Percentiles rank a stretch among this genome's conserved stretches.
phyloP scores from a whole-genome alignment of 1,140 invertebrate species.

The Helicoverpa armigera region DNA sequence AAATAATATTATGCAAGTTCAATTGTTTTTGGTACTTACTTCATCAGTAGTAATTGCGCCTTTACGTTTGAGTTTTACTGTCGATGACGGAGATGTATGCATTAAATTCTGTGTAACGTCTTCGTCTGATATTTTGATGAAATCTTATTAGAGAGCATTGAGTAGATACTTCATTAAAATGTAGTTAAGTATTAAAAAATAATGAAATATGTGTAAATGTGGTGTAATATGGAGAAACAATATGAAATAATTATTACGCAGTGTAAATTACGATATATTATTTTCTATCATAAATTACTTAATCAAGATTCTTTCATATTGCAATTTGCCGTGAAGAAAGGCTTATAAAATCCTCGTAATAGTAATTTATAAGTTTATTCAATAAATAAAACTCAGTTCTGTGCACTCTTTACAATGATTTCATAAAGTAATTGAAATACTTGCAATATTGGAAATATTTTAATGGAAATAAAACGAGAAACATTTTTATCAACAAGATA shows the following conservation, averaged over 20 bases:
- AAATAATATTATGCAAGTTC: slow-evolving; percentile 40
- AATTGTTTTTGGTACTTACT: slow-evolving; percentile 42
- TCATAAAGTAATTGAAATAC: background rate
- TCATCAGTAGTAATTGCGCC: slow-evolving; percentile 29
- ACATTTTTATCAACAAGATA: background rate
- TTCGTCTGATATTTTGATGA: background rate
- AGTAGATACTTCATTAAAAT: too few species aligned
- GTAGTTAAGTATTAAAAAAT: too few species aligned
- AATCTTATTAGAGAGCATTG: too few species aligned
- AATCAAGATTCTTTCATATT: too few species aligned
- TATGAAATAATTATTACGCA: too few species aligned
- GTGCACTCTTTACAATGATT: background rate
- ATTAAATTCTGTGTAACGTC: slow-evolving; percentile 16
- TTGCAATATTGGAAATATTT: background rate
- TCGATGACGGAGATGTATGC: background rate
- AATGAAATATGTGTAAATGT: too few species aligned
- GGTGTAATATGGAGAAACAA: too few species aligned
- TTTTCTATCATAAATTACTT: too few species aligned
- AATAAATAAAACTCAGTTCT: background rate
- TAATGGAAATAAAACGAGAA: background rate
- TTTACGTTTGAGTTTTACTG: slow-evolving; percentile 16
- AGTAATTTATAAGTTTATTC: background rate
- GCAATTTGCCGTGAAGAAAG: too few species aligned
- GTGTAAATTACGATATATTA: background rate
- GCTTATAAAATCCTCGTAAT: background rate